Evolutionary conservation across 2,888 invertebrate species (phyloP), one percentile per base, ranked within the genome.

Genomic region (Dicycla oo): DNA sequence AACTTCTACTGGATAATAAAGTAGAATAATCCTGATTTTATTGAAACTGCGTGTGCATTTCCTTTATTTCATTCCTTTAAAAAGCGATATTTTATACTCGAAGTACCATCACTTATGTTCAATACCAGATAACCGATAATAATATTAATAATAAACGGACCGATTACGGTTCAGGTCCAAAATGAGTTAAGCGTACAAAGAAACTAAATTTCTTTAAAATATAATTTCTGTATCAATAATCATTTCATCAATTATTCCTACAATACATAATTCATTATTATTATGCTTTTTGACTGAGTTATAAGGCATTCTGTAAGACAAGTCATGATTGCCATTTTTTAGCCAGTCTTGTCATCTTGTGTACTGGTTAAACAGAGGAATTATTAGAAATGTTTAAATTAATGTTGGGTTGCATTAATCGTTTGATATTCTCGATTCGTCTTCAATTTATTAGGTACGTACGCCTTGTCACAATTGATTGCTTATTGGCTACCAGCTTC

Each of bases 401-500:
- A 51, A 47, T 61, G 30, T 51, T 47, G 20, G 26, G n/a, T 40
- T n/a, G 13, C 45, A 61, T 54, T 30, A 40, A 5, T 69, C 51
- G 40, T 45, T 80, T 78, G 47, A 23, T 75, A 75, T 75, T 69
- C 81, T 57, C n/a, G 51, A 47, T 61, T 61, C 76, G 56, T 75
- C 81, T 69, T 65, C 51, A 56, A 75, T 75, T 51, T 81, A 78
- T 80, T 54, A 7, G 45, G 45, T 45, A 57, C 6, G 67, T 45
- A 57, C 10, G 75, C 40, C 43, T 11, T 68, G 51, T 75, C 60
- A 79, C 66, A 58, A 77, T 63, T 60, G 66, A 73, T 51, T 80
- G 74, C 49, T 30, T 65, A 23, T 61, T 75, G 78, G 26, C 38
- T 65, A 15, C 23, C 26, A 69, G 54, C 61, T 23, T 63, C 57